Conservation (phyloP, 2,797 vertebrate species). For the Ciconia nigra region DNA sequence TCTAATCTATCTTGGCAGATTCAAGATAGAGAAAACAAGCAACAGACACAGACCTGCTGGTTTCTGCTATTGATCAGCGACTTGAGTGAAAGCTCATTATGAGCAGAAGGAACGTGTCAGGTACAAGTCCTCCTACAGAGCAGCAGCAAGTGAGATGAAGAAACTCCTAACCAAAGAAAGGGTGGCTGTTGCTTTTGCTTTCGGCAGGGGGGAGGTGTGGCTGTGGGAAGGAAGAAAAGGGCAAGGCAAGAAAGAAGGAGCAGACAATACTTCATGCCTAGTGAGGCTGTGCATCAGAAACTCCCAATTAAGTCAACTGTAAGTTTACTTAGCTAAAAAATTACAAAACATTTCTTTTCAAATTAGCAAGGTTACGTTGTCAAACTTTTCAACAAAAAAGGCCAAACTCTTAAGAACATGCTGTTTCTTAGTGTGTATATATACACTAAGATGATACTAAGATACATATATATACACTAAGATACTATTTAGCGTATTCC, state of each 20-base stretch:
- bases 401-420: not conserved
- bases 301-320: not conserved
- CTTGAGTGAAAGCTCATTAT: conserved; percentile 77
- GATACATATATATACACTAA: rapidly evolving
- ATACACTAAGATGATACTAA: not conserved
- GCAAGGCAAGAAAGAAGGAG: not conserved
- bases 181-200: too few species aligned
- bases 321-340: not conserved
- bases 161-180: not conserved
- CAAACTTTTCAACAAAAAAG: not conserved
- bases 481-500: rapidly evolving
- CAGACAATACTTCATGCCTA: rapidly evolving
- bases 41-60: conserved; percentile 71
- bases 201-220: rapidly evolving
- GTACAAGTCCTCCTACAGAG: conserved; percentile 11
- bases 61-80: conserved; percentile 76
- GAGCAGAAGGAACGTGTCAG: conserved; percentile 55
- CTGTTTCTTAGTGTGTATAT: not conserved
- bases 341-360: not conserved
- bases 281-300: not conserved
- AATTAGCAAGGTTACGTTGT: not conserved
- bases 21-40: conserved; percentile 79
- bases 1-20: conserved; percentile 78
- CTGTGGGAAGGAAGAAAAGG: not conserved
- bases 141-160: not conserved